Evolutionary conservation across 2,888 invertebrate genomes (phyloP).

Genomic region (Eustalomyia histrio): DNA sequence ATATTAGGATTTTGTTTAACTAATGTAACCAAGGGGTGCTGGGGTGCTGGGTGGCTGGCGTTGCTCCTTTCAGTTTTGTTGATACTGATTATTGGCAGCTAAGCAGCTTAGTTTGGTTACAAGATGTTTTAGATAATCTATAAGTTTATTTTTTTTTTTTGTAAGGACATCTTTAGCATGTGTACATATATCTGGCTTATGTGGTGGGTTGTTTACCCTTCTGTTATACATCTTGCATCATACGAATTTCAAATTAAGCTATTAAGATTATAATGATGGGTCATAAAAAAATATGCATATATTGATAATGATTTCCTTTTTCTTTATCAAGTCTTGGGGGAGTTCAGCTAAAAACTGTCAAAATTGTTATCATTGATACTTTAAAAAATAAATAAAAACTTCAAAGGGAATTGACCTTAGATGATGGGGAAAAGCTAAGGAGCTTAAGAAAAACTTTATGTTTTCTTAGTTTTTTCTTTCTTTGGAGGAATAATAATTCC

Average conservation of each 20-base stretch:
- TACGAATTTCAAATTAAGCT: slow-evolving; percentile 41
- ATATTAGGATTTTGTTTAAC: not conserved
- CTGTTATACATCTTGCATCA: not conserved
- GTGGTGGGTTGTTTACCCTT: slow-evolving; percentile 46
- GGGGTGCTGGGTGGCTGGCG: not conserved
- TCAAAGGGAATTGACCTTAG: slow-evolving; percentile 33
- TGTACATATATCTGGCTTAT: slow-evolving; percentile 32
- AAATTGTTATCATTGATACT: slow-evolving; percentile 13
- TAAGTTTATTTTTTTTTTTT: slow-evolving; percentile 28
- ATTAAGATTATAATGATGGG: slow-evolving; percentile 53
- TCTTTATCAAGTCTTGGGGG: slow-evolving; percentile 36
- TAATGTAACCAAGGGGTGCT: not conserved
- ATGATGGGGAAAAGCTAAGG: not conserved
- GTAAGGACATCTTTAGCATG: slow-evolving; percentile 23
- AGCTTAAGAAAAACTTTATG: not conserved
- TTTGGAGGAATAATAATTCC: too few relatives aligned
- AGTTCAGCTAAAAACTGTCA: slow-evolving; percentile 32
- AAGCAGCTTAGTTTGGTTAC: slow-evolving; percentile 61
- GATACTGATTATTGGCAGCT: slow-evolving; percentile 6
- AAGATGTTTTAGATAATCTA: slow-evolving; percentile 61
- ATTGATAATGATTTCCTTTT: slow-evolving; percentile 22
- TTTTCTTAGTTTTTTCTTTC: not conserved
- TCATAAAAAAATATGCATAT: slow-evolving; percentile 53
- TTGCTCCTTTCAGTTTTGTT: slow-evolving; percentile 14
- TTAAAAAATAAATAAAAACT: slow-evolving; percentile 10